phyloP scores from a whole-genome alignment of 2,888 invertebrate species.

The Heterodera filipjevi region DNA sequence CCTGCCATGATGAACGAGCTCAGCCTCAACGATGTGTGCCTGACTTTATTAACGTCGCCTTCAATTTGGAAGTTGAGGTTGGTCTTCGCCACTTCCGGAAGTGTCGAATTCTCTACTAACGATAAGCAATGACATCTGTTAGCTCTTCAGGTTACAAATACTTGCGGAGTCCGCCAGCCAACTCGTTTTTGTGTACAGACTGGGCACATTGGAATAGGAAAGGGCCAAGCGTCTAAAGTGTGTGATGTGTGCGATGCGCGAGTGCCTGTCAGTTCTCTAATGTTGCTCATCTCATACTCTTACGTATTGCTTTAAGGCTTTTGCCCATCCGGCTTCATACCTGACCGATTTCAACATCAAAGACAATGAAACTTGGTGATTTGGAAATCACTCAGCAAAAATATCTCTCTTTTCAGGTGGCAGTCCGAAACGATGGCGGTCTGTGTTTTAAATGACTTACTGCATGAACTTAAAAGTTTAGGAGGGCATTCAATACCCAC shows the following conservation, averaged over 20 bases:
- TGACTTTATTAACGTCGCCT: constrained; percentile 94
- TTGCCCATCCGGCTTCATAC: constrained; percentile 65
- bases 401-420: constrained; percentile 71
- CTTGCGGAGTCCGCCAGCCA: constrained; percentile 81
- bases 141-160: constrained; percentile 84
- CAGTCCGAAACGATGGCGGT: constrained; percentile 91
- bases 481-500: constrained; percentile 87
- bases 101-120: not conserved
- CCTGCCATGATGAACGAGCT: constrained; percentile 27
- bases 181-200: constrained; percentile 64
- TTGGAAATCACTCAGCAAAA: constrained; percentile 62
- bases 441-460: not conserved
- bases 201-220: constrained; percentile 37
- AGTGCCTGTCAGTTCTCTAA: constrained; percentile 44
- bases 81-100: not conserved
- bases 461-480: not conserved
- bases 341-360: constrained; percentile 90
- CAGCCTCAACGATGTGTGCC: constrained; percentile 77
- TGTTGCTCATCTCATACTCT: not conserved
- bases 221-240: constrained; percentile 30
- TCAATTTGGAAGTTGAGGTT: constrained; percentile 83
- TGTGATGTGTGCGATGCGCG: constrained; percentile 62
- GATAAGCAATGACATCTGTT: constrained; percentile 90
- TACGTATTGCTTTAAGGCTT: constrained; percentile 35
- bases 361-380: constrained; percentile 80